A percentile compares a stretch with the other conserved stretches of the same genome.
Evolutionary conservation across 2,888 invertebrate species (phyloP).

Genomic region (Lepidocyrtoides sp.): DNA sequence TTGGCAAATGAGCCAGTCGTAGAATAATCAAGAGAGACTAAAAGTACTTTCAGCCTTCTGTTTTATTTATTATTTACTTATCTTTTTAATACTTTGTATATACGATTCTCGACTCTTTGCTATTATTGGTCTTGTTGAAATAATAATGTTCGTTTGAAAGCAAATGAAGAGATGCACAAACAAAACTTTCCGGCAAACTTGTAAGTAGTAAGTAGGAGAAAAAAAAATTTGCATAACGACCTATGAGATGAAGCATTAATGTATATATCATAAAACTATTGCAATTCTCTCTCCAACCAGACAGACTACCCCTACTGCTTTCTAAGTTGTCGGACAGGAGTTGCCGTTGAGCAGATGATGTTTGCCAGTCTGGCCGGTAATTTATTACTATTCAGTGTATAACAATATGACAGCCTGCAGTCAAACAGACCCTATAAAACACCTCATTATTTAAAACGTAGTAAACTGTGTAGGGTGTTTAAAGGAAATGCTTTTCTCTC

Average conservation of each 20-base stretch:
- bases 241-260: neutral
- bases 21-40: neutral
- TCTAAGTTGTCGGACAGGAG: slow-evolving; percentile 59
- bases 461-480: neutral
- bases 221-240: slow-evolving; percentile 71
- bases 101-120: neutral
- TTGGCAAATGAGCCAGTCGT: slow-evolving; percentile 54
- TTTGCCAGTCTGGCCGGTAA: slow-evolving; percentile 18
- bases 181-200: slow-evolving; percentile 1
- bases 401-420: slow-evolving; percentile 50
- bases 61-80: slow-evolving; percentile 13
- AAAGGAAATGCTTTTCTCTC: slow-evolving; percentile 40
- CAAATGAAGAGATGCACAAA: neutral
- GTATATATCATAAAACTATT: neutral
- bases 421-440: slow-evolving; percentile 52
- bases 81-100: neutral
- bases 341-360: slow-evolving; percentile 58
- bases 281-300: too few species aligned
- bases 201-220: slow-evolving; percentile 1
- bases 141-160: neutral
- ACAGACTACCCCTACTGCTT: slow-evolving; percentile 60
- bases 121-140: slow-evolving; percentile 19
- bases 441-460: slow-evolving; percentile 9
- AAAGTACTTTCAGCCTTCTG: slow-evolving; percentile 20
- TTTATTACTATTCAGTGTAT: slow-evolving; percentile 33